Conservation (phyloP, 2,888 invertebrate species). For the Apodemia zela region DNA sequence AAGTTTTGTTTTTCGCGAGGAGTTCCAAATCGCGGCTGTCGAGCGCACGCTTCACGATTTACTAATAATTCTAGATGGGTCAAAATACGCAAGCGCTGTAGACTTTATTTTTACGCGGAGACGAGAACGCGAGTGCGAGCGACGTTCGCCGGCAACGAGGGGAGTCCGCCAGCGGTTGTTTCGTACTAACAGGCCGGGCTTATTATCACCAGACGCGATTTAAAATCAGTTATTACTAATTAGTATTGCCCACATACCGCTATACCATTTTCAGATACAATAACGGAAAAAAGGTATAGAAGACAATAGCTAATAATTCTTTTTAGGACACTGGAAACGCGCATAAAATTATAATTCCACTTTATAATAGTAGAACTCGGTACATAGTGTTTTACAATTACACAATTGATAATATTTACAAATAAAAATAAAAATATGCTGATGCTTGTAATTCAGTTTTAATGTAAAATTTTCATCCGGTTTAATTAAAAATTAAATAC, state of each 20-base stretch:
- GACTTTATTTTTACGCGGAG: conserved; percentile 80
- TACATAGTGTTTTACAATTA: too few relatives aligned
- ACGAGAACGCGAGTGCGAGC: conserved; percentile 69
- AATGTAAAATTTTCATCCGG: too few relatives aligned
- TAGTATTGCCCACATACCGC: conserved; percentile 67
- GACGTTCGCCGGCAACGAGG: conserved; percentile 53
- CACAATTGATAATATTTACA: too few relatives aligned
- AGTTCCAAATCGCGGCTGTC: conserved; percentile 67
- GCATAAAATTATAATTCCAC: conserved; percentile 41
- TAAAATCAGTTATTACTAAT: conserved; percentile 65
- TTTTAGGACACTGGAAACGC: conserved; percentile 49
- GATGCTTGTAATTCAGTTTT: too few relatives aligned
- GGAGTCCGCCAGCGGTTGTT: conserved; percentile 56
- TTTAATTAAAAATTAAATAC: too few relatives aligned
- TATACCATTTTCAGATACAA: conserved; percentile 60
- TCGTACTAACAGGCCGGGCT: conserved; percentile 49
- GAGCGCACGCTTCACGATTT: conserved; percentile 74
- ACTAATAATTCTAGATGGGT: conserved; percentile 79
- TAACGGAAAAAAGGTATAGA: conserved; percentile 63
- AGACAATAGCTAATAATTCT: conserved; percentile 55
- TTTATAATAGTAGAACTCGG: background rate
- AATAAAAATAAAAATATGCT: too few relatives aligned
- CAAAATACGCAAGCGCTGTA: conserved; percentile 72
- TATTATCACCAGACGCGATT: conserved; percentile 64
- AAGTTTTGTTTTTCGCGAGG: conserved; percentile 62